Conservation (phyloP, 2,888 invertebrate species). For the Yponomeuta plumbellus region DNA sequence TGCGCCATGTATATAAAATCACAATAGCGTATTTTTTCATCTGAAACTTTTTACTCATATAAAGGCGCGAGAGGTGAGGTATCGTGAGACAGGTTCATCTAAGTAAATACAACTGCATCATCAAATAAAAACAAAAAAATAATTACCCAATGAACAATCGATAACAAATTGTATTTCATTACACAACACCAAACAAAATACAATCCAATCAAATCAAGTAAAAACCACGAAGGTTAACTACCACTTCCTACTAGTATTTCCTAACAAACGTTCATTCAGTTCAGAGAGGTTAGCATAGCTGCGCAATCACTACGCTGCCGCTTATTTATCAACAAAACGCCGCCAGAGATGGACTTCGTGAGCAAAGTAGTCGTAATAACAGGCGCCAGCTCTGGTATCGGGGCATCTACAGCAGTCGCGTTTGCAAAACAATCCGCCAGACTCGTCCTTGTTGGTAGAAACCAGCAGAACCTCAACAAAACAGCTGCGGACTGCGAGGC, state of each 20-base stretch:
- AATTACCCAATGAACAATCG: not conserved
- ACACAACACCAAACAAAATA: not conserved
- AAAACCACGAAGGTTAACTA: not conserved
- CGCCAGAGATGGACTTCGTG: constrained; percentile 69
- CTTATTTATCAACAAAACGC: not conserved
- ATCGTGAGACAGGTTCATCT: too few relatives aligned
- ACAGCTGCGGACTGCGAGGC: constrained; percentile 77
- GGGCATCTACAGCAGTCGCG: constrained; percentile 80
- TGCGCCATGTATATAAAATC: not conserved
- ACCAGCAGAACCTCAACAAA: constrained; percentile 79
- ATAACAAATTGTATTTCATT: not conserved
- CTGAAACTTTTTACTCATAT: too few relatives aligned
- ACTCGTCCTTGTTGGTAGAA: constrained; percentile 82
- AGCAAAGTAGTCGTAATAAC: constrained; percentile 79
- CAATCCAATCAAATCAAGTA: not conserved
- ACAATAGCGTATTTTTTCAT: too few relatives aligned
- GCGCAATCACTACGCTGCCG: not conserved
- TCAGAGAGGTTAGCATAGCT: not conserved
- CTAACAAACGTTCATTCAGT: not conserved
- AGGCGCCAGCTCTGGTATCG: constrained; percentile 86
- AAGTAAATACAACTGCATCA: too few relatives aligned
- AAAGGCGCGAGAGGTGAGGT: too few relatives aligned
- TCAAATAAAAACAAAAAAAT: not conserved
- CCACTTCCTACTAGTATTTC: not conserved
- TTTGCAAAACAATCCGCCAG: constrained; percentile 81